Conservation (phyloP, 2,888 invertebrate species). For the Himalopsyche kuldschensis region DNA sequence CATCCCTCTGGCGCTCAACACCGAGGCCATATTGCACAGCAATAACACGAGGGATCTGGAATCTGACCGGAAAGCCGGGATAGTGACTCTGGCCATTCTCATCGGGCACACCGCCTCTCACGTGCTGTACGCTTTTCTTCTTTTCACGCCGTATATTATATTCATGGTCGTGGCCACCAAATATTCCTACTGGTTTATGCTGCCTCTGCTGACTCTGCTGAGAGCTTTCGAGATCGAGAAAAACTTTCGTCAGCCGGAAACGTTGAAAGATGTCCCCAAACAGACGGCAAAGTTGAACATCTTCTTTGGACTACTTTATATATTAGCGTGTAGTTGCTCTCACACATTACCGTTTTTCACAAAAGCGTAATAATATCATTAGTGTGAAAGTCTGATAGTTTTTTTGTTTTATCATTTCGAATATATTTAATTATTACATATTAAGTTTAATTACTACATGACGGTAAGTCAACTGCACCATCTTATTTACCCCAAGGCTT, state of each 20-base stretch:
- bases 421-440: background rate
- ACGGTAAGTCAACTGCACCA: background rate
- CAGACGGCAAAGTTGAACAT: conserved; percentile 89
- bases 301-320: conserved; percentile 87
- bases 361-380: conserved; percentile 3
- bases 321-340: conserved; percentile 77
- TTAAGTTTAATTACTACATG: background rate
- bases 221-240: conserved; percentile 89
- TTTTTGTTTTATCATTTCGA: background rate
- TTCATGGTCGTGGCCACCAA: conserved; percentile 84
- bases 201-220: conserved; percentile 85
- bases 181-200: conserved; percentile 84
- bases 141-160: conserved; percentile 89
- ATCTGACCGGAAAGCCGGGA: conserved; percentile 84
- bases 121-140: conserved; percentile 82
- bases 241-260: conserved; percentile 77
- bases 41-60: conserved; percentile 93
- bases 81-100: conserved; percentile 92
- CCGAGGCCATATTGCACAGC: conserved; percentile 92
- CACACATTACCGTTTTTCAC: conserved; percentile 63
- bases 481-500: background rate
- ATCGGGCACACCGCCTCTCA: conserved; percentile 91
- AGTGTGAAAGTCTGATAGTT: background rate
- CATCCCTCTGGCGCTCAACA: conserved; percentile 89
- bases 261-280: conserved; percentile 80